Conservation (phyloP, 2,797 vertebrate species). For the Eremophila alpestris region DNA sequence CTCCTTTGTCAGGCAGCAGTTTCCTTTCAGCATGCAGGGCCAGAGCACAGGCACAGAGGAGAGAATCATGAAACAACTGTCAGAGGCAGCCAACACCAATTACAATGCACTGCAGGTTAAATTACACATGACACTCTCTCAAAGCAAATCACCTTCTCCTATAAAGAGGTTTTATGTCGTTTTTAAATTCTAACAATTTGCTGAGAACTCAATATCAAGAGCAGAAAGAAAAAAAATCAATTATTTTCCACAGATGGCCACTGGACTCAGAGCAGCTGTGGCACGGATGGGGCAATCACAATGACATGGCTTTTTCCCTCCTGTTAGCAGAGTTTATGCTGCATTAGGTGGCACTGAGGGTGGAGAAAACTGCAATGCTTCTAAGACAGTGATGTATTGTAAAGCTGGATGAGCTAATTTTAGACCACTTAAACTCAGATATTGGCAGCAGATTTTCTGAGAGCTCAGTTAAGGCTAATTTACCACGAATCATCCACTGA, state of each 20-base stretch:
- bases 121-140: not conserved
- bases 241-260: not conserved
- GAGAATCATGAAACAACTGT: not conserved
- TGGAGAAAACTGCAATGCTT: not conserved
- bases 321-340: not conserved
- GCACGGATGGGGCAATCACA: not conserved
- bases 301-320: not conserved
- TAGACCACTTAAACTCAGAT: constrained; percentile 49
- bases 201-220: not conserved
- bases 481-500: not conserved
- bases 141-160: not conserved
- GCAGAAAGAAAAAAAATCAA: not conserved
- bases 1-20: not conserved
- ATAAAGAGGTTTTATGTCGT: not conserved
- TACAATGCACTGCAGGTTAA: not conserved
- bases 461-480: constrained; percentile 56
- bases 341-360: constrained; percentile 1
- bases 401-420: constrained; percentile 19
- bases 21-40: not conserved
- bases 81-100: not conserved
- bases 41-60: not conserved
- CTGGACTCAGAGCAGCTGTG: not conserved
- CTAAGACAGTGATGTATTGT: constrained; percentile 30
- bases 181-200: not conserved
- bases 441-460: constrained; percentile 32